Evolutionary conservation across 2,797 vertebrate genomes (phyloP), one percentile per base, ranked within the genome.

Genomic region (Cygnus olor): DNA sequence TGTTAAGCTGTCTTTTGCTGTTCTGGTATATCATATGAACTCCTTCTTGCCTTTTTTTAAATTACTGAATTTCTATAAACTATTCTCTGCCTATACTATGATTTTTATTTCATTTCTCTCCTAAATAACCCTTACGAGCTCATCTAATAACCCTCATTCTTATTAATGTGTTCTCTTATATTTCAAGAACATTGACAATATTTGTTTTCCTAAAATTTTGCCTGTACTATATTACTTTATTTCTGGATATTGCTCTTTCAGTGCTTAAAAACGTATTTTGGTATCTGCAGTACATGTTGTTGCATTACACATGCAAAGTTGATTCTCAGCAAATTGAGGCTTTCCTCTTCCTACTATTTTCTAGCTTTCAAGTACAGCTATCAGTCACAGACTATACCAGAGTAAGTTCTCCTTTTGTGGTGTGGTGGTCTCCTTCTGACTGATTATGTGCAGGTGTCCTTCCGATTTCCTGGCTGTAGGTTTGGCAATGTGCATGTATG

Each of bases 81-180:
- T 70, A 34, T 58, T 70, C 11, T 65, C 13, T 77, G 24, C 30
- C 17, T 60, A 18, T 54, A 12, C 24, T 11, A 5, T 63, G 27
- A 64, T 32, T 64, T 21, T 32, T 57, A 8, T 24, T 10, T 65
- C 14, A n/a, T 73, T 9, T 4, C 4, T 53, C 13, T 30, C 8
- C 7, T 70, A 51, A 72, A 27, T 20, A 64, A 38, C 3, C 11
- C 1, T 21, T 44, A 32, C 3, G 60, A 66, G 22, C 25, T 83
- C 77, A 42, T 44, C 16, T 90, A 32, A 28, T 32, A 86, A 20
- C 11, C 11, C 0, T 82, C 3, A 80, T 89, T 70, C 28, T 51
- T 64, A 53, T 10, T 49, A 15, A 20, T 80, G 7, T 27, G 4
- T 12, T 72, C 7, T 65, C 8, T 14, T 0, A 0, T 60, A n/a